Percentiles rank a stretch among this genome's conserved stretches.
Conservation (phyloP, 2,888 invertebrate genomes). For the Hirtodrosophila confusa region DNA sequence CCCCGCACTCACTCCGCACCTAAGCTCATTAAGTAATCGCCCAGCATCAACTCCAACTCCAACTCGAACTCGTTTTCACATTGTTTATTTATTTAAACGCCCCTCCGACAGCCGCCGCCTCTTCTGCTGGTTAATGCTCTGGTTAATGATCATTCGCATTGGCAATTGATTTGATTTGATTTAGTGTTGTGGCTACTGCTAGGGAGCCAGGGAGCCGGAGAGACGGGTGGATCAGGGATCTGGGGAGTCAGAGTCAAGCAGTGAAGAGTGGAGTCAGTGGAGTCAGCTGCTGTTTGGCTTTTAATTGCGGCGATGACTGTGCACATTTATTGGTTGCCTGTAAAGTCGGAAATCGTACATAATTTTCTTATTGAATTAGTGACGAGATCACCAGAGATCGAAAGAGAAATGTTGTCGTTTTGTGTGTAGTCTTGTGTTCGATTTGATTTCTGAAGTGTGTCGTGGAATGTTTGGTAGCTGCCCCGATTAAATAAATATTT, state of each 20-base stretch:
- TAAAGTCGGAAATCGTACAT: constrained; percentile 70
- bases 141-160: constrained; percentile 72
- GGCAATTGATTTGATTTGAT: constrained; percentile 76
- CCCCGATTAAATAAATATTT: constrained; percentile 65
- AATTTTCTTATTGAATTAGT: constrained; percentile 73
- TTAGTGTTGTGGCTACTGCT: constrained; percentile 66
- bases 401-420: constrained; percentile 52
- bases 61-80: constrained; percentile 62
- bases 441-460: constrained; percentile 76
- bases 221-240: neutral
- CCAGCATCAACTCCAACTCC: constrained; percentile 40
- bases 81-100: constrained; percentile 76
- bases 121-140: constrained; percentile 4
- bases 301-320: constrained; percentile 71
- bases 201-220: constrained; percentile 4
- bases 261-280: constrained; percentile 33
- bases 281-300: constrained; percentile 75
- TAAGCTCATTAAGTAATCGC: constrained; percentile 80
- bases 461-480: constrained; percentile 73
- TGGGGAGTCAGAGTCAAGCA: neutral
- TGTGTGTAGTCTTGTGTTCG: constrained; percentile 58
- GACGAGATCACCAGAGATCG: constrained; percentile 27
- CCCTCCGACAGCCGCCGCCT: constrained; percentile 12
- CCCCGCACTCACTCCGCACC: constrained; percentile 26
- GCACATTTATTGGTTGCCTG: constrained; percentile 33